A percentile compares a stretch with the other conserved stretches of the same genome.
Conservation (phyloP, 1,140 invertebrate genomes). For the Lamellibrachia luymesi region DNA sequence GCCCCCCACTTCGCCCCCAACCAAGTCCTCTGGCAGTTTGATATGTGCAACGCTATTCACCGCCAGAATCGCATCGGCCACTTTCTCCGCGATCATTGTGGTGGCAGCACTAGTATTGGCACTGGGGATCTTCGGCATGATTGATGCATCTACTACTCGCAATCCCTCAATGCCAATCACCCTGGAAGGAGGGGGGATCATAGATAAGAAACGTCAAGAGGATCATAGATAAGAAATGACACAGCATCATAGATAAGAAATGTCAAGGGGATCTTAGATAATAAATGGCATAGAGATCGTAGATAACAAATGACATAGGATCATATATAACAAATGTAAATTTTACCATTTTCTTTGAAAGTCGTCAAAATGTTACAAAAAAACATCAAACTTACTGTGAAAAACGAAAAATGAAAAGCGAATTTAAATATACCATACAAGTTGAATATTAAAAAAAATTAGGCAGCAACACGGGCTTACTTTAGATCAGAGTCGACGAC, state of each 20-base stretch:
- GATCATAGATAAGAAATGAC: neutral
- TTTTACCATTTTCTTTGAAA: too few relatives aligned
- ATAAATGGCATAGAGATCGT: neutral
- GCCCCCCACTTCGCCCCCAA: neutral
- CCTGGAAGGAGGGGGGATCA: slow-evolving; percentile 14
- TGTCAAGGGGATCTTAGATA: neutral
- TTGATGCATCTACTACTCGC: slow-evolving; percentile 55
- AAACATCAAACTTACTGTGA: too few relatives aligned
- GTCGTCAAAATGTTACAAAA: too few relatives aligned
- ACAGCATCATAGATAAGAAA: neutral
- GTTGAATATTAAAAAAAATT: neutral
- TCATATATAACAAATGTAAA: too few relatives aligned
- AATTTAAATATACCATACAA: too few relatives aligned
- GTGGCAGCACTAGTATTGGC: slow-evolving; percentile 57
- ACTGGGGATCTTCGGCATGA: slow-evolving; percentile 56
- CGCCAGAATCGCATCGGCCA: slow-evolving; percentile 51
- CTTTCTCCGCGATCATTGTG: slow-evolving; percentile 58
- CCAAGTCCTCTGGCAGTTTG: neutral
- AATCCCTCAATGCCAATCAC: slow-evolving; percentile 45
- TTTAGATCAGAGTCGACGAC: slow-evolving; percentile 36
- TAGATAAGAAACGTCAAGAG: neutral
- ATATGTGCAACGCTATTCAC: slow-evolving; percentile 17
- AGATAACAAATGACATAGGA: neutral
- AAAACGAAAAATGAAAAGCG: too few relatives aligned
- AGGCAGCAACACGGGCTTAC: neutral